phyloP scores from a whole-genome alignment of 2,113 vertebrate species.

The Anguilla rostrata region DNA sequence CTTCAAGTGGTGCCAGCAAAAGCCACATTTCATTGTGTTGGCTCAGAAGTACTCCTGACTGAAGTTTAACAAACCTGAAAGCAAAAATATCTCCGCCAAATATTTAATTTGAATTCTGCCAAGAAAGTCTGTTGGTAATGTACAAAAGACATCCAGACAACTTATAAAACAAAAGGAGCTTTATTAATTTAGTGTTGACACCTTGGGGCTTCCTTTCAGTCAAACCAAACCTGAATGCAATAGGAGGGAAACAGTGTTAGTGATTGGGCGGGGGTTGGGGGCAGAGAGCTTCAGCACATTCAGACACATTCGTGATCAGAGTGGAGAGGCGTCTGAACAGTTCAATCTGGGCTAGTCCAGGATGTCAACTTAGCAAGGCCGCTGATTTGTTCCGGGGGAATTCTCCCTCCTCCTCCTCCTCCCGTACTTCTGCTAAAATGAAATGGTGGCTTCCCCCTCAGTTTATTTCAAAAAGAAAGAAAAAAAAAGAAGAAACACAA shows the following conservation, averaged over 20 bases:
- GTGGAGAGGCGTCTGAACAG: constrained; percentile 30
- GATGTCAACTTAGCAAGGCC: constrained; percentile 55
- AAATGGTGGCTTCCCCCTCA: constrained; percentile 39
- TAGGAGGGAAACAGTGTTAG: constrained; percentile 50
- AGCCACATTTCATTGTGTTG: too few relatives aligned
- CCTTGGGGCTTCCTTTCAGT: constrained; percentile 55
- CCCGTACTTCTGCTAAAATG: constrained; percentile 38
- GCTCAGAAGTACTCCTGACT: too few relatives aligned
- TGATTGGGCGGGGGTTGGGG: constrained; percentile 36
- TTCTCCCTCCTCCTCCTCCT: constrained; percentile 14
- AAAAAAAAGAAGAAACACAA: constrained; percentile 29
- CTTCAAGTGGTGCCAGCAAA: too few relatives aligned
- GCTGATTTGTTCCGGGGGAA: constrained; percentile 22
- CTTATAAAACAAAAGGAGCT: constrained; percentile 66
- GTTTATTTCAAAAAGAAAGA: constrained; percentile 9
- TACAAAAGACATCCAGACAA: constrained; percentile 38
- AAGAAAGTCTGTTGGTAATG: not conserved
- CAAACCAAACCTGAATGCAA: constrained; percentile 52
- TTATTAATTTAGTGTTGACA: constrained; percentile 70
- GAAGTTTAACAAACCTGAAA: too few relatives aligned
- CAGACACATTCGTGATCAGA: constrained; percentile 28
- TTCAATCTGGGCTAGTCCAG: constrained; percentile 54
- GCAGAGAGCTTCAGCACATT: constrained; percentile 51
- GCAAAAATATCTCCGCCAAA: constrained; percentile 8
- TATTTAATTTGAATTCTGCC: not conserved